These are phyloP conservation scores for Thaleichthys pacificus DNA, from an alignment of 2,797 vertebrate species.

Conservation along the genomic window DNA sequence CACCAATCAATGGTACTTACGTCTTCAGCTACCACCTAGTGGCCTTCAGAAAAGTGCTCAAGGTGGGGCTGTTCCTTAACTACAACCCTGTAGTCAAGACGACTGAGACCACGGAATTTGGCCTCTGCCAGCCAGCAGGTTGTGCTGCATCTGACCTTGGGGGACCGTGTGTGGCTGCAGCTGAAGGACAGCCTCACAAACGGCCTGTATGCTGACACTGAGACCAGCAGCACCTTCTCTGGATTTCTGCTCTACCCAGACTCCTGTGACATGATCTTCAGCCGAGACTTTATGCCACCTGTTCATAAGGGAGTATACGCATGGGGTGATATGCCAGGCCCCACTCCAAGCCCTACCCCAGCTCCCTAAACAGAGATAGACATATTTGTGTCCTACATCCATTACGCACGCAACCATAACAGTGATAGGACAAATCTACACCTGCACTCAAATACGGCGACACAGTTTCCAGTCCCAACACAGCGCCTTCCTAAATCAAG, in stretches of 20 bases:
- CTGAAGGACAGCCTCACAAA: slow-evolving; percentile 60
- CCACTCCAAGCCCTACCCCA: background rate
- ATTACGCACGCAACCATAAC: background rate
- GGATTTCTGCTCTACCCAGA: slow-evolving; percentile 73
- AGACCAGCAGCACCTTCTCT: slow-evolving; percentile 65
- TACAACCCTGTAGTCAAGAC: slow-evolving; percentile 44
- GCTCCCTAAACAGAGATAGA: background rate
- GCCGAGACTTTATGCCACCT: slow-evolving; percentile 21
- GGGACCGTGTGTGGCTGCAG: slow-evolving; percentile 70
- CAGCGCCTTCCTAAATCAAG: background rate
- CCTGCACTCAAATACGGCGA: background rate
- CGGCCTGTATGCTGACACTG: slow-evolving; percentile 51
- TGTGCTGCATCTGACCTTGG: slow-evolving; percentile 49
- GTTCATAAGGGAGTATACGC: background rate
- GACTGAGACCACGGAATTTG: slow-evolving; percentile 28
- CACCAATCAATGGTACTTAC: slow-evolving; percentile 73
- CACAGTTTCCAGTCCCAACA: background rate
- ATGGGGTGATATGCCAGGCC: slow-evolving; percentile 19
- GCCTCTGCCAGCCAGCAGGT: slow-evolving; percentile 56
- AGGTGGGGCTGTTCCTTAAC: slow-evolving; percentile 68
- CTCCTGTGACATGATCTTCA: slow-evolving; percentile 50
- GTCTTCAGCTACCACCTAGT: slow-evolving; percentile 66
- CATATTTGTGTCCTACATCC: background rate
- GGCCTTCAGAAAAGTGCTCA: slow-evolving; percentile 37
- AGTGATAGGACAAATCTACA: background rate